A percentile compares a stretch with the other conserved stretches of the same genome.
Evolutionary conservation across 1,140 invertebrate species (phyloP).

Genomic region (Branchinecta lindahli): DNA sequence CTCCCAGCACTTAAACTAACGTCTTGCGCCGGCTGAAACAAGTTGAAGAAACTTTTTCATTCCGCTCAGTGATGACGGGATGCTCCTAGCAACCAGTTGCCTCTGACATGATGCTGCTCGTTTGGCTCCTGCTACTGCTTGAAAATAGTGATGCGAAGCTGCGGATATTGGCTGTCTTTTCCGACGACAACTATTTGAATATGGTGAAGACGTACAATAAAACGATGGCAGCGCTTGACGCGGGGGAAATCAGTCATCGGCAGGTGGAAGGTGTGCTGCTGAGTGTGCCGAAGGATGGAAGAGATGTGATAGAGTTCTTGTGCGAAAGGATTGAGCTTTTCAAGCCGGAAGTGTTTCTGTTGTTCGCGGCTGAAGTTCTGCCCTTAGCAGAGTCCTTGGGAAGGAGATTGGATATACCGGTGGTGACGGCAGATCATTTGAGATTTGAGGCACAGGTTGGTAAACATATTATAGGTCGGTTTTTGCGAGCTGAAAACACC

Average conservation of each 20-base stretch:
- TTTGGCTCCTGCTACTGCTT: background rate
- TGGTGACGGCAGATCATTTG: background rate
- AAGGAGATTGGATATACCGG: background rate
- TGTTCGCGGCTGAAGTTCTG: background rate
- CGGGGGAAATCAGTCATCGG: background rate
- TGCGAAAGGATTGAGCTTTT: background rate
- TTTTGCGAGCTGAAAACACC: too few relatives aligned
- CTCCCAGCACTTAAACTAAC: too few relatives aligned
- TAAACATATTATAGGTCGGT: too few relatives aligned
- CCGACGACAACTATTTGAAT: background rate
- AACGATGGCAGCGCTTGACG: background rate
- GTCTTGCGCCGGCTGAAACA: too few relatives aligned
- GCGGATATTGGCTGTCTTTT: background rate
- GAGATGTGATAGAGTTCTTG: background rate
- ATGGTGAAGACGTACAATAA: background rate
- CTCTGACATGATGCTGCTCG: background rate
- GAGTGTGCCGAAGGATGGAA: background rate
- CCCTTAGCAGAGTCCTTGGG: background rate
- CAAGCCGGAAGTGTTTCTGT: background rate
- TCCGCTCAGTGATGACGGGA: too few relatives aligned
- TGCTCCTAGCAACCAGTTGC: too few relatives aligned
- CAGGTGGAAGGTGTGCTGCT: background rate
- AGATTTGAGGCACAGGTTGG: background rate
- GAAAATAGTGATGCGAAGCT: background rate
- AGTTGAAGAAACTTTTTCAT: too few relatives aligned